Evolutionary conservation across 2,113 vertebrate species (phyloP).

Genomic region (Prionailurus bengalensis): DNA sequence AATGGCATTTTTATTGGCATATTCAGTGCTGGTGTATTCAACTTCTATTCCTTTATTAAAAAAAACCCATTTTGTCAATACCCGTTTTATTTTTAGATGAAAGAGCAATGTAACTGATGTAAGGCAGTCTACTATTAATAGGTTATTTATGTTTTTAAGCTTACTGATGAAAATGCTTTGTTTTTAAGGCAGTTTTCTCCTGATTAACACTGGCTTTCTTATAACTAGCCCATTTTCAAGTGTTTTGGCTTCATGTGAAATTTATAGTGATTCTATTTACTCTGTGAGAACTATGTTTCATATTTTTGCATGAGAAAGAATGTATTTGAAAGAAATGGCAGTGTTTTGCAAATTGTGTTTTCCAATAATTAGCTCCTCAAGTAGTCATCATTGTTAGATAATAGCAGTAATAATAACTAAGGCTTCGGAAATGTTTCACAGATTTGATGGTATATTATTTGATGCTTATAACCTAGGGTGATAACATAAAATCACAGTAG

Average conservation of each 20-base stretch:
- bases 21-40: not conserved
- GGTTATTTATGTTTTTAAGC: slow-evolving; percentile 39
- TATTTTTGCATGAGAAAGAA: slow-evolving; percentile 55
- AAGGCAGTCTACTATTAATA: not conserved
- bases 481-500: not conserved
- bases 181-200: slow-evolving; percentile 52
- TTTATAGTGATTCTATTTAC: slow-evolving; percentile 10
- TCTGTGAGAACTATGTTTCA: not conserved
- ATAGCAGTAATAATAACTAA: slow-evolving; percentile 17
- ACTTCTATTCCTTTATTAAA: not conserved
- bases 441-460: slow-evolving; percentile 31
- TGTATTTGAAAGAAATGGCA: slow-evolving; percentile 37
- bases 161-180: slow-evolving; percentile 32
- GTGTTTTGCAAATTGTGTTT: slow-evolving; percentile 47
- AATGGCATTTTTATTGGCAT: not conserved
- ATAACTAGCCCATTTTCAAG: slow-evolving; percentile 34
- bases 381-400: slow-evolving; percentile 18
- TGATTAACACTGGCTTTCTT: slow-evolving; percentile 37
- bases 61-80: not conserved
- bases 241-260: not conserved
- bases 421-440: slow-evolving; percentile 7
- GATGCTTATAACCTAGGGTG: not conserved
- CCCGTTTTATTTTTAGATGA: slow-evolving; percentile 50
- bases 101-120: slow-evolving; percentile 24
- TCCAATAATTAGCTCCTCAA: not conserved